Evolutionary conservation across 2,888 invertebrate species (phyloP).

Genomic region (Netelia inedita): DNA sequence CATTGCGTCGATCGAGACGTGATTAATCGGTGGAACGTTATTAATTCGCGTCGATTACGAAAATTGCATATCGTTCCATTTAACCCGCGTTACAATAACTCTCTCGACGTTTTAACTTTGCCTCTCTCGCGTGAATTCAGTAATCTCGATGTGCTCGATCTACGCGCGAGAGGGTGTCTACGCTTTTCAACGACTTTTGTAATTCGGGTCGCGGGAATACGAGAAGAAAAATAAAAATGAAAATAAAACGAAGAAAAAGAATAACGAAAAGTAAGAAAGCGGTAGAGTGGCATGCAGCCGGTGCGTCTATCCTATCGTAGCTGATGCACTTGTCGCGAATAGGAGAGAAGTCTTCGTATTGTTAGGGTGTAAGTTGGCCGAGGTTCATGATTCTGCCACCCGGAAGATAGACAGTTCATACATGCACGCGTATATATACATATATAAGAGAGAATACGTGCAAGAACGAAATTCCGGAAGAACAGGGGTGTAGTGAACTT

Average conservation of each 20-base stretch:
- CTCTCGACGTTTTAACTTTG: too few relatives aligned
- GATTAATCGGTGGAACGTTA: too few relatives aligned
- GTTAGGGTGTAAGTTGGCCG: constrained; percentile 33
- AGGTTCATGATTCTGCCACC: constrained; percentile 10
- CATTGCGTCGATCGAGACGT: too few relatives aligned
- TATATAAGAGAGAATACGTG: neutral
- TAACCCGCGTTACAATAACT: too few relatives aligned
- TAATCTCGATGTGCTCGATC: too few relatives aligned
- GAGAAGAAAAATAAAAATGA: neutral
- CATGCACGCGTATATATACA: neutral
- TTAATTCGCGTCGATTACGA: too few relatives aligned
- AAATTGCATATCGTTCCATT: too few relatives aligned
- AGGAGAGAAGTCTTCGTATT: constrained; percentile 27
- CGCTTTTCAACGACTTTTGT: neutral
- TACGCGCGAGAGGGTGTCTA: too few relatives aligned
- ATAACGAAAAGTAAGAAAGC: neutral
- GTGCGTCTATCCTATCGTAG: neutral
- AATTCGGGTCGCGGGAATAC: neutral
- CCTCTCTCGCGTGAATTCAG: too few relatives aligned
- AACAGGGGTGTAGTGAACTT: constrained; percentile 10
- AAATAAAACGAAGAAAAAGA: neutral
- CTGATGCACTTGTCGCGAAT: neutral
- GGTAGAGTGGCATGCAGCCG: neutral
- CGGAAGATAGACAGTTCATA: neutral
- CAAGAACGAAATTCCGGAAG: neutral